Base-by-base conservation (phyloP, 2,113 vertebrate genomes). In the Tyto alba region DNA sequence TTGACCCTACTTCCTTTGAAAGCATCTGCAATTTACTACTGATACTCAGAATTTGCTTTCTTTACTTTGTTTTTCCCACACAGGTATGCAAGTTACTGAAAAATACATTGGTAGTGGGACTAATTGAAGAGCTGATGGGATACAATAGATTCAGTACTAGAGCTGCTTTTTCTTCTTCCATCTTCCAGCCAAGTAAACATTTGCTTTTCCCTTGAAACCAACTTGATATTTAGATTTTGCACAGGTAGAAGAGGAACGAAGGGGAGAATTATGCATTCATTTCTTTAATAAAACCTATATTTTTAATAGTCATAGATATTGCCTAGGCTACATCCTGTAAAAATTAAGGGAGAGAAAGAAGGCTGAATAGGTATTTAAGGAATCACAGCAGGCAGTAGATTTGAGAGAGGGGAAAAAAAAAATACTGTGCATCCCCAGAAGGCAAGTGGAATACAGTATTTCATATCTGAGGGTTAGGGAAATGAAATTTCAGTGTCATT, bases 211-310 rank as follows among this genome's bases (percentile, higher is more conserved):
- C 81, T 79, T 91, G 89, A 82, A 89, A 85, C 17, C 50, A 69
- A 19, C 27, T 50, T 94, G 85, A 63, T 91, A 79, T 91, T 87
- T 94, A 57, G 53, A n/a, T 71, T 82, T 88, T 92, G 38, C 4
- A 7, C 25, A 41, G 50, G 75, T 16, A n/a, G 60, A 32, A 11
- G 22, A 72, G 68, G 80, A 73, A 74, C 4, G 9, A 93, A 94
- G 36, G 19, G 45, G n/a, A 64, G 45, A 91, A 76, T 23, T 57
- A 34, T 68, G 48, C 45, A 79, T 91, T 88, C 5, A 41, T 85
- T 85, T 94, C 38, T 80, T 79, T 73, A 76, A 77, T 89, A 88
- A 96, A 95, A 26, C 18, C 34, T 72, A 10, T n/a, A 93, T 91
- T 81, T 59, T 68, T 47, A 82, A 53, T 75, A 73, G 56, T 47